Base-by-base conservation (phyloP, 1,140 invertebrate genomes). In the Neodiprion virginianus region DNA sequence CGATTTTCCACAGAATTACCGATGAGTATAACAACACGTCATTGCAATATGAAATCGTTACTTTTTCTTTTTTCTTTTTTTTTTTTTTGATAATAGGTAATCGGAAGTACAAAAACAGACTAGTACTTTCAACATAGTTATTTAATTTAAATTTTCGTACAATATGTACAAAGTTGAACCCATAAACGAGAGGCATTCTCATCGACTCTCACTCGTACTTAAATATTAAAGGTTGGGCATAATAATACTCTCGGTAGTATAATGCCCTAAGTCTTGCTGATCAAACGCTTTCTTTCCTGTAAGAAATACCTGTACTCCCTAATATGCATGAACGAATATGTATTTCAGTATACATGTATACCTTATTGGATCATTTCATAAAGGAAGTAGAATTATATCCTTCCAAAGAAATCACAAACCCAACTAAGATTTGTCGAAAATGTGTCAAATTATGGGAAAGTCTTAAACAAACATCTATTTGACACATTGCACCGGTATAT, bases 241-340 rank as follows among this genome's bases (percentile, higher is more conserved):
- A 80, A 88, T 88, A 88, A 87, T 88, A 88, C 87, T 88, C 86
- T 85, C 77, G 84, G 84, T 87, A 87, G 78, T 88, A 88, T 88
- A 88, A 88, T 88, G 87, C 87, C 86, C 87, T 87, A 88, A 88
- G 87, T 88, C 87, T 88, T 88, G 86, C 86, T 88, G 86, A 87
- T 88, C 86, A 85, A 87, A 85, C 86, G 80, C 81, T 84, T 84
- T 79, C 84, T 85, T 81, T 83, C 80, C 79, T 73, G 81, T 83
- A 83, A 87, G 85, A 82, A 79, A 78, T 83, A 80, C 75, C 83
- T 84, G 83, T 81, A 87, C 81, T 87, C 80, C 84, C 85, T 12
- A 81, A 61, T 61, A 61, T 61, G 53, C 53, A 12, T 61, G 11
- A 12, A 17, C 53, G 53, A 61, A 14, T 61, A 61, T 61, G 8